phyloP scores from a whole-genome alignment of 30 jellyfish, hydroid and myxozoan species.

The Pelagia noctiluca region DNA sequence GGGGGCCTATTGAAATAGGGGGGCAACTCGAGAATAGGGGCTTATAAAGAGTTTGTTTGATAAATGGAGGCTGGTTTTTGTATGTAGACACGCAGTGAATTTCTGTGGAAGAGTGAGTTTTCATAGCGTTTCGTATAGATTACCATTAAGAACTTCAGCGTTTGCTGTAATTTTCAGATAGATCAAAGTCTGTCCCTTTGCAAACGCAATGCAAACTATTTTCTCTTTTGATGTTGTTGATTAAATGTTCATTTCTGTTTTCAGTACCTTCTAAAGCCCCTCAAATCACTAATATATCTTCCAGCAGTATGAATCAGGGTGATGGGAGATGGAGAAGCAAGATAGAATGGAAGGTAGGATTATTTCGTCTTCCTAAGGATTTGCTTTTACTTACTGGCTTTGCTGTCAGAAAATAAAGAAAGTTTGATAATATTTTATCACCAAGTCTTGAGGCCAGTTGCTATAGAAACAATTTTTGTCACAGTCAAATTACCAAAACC shows the following conservation, averaged over 20 bases:
- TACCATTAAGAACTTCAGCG: not conserved
- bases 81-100: too few species aligned
- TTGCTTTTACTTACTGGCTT: not conserved
- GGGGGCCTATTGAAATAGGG: not conserved
- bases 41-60: too few species aligned
- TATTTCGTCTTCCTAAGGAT: not conserved
- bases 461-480: not conserved
- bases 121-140: not conserved
- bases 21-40: not conserved
- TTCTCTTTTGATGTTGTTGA: not conserved
- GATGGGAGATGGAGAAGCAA: not conserved
- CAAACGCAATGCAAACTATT: not conserved
- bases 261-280: slow-evolving; percentile 38
- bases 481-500: not conserved
- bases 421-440: not conserved
- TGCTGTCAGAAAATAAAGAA: not conserved
- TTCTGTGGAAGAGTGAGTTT: too few species aligned
- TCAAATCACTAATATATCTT: not conserved
- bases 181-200: not conserved
- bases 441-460: not conserved
- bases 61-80: too few species aligned
- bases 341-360: slow-evolving; percentile 33
- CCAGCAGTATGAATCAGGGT: not conserved
- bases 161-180: not conserved
- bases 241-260: not conserved